A percentile compares a stretch with the other conserved stretches of the same genome.
Evolutionary conservation across 2,888 invertebrate species (phyloP).

Genomic region (Agonopterix subpropinquella): DNA sequence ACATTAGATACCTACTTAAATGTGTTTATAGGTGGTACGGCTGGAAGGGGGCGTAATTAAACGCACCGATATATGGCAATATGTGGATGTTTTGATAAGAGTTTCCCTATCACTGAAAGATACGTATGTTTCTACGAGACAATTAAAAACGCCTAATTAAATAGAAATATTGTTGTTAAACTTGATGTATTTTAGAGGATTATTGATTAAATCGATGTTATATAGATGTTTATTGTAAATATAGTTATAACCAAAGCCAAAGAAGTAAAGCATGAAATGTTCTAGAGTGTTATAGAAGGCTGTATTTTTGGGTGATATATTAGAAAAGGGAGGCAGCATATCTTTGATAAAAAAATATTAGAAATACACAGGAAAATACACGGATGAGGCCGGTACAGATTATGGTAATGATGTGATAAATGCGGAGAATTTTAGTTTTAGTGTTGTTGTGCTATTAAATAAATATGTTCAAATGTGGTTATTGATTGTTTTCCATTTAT

Average conservation of each 20-base stretch:
- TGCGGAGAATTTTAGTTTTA: constrained; percentile 59
- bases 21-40: neutral
- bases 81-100: constrained; percentile 23
- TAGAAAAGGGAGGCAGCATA: constrained; percentile 59
- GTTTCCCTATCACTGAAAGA: constrained; percentile 32
- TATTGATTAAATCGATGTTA: constrained; percentile 75
- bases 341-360: constrained; percentile 59
- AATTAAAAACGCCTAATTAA: constrained; percentile 61
- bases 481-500: constrained; percentile 26
- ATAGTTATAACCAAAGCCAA: constrained; percentile 50
- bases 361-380: constrained; percentile 29
- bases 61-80: constrained; percentile 36
- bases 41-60: neutral
- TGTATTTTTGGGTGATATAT: constrained; percentile 76
- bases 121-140: constrained; percentile 52
- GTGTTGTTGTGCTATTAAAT: constrained; percentile 75
- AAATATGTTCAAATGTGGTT: constrained; percentile 70
- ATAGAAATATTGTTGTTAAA: constrained; percentile 67
- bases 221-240: constrained; percentile 74
- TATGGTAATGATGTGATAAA: constrained; percentile 67
- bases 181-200: constrained; percentile 73
- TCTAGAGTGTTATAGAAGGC: constrained; percentile 69
- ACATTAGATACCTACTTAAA: too few species aligned
- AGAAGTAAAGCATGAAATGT: constrained; percentile 43
- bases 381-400: constrained; percentile 27